Evolutionary conservation across 2,113 vertebrate species (phyloP), one percentile per base, ranked within the genome.

Genomic region (Antigone vipio): DNA sequence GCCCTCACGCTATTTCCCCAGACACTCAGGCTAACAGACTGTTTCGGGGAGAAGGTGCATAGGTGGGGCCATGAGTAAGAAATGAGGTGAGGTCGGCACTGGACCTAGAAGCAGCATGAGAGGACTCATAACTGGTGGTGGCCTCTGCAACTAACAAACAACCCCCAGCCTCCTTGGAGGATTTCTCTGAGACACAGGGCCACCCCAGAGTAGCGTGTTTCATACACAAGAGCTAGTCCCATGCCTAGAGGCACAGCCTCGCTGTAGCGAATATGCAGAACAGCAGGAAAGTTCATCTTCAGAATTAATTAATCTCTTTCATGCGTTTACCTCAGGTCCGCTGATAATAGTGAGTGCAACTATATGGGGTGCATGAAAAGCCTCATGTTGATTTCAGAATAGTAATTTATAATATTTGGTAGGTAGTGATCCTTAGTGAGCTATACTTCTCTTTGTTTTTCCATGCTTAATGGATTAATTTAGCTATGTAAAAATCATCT

Each of bases 261-360:
- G 1, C 34, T 15, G 14, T 35, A 66, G 15, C 2, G 5, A 82
- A 87, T 47, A 60, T 8, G 27, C 17, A 64, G 35, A 93, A 45
- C 4, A 63, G 11, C 27, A 47, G 53, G 35, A 76, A 79, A 66
- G n/a, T 62, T 82, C 8, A 26, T 62, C 45, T 79, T 58, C 42
- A 35, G 32, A 62, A 42, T 20, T 55, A 87, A 72, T 53, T 74
- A 0, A 8, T 23, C 1, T 3, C 45, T 68, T 19, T 19, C 23
- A n/a, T 9, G 19, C 1, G 1, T 52, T 81, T 87, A 45, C 17
- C 6, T 55, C 27, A 49, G 11, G 40, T 66, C 45, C 1, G 1
- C 35, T 62, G 49, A 49, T 34, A 64, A 71, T 6, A 81, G 7
- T 0, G 0, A 69, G 4, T 49, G 32, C 29, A 42, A 27, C 12